Base-by-base conservation (phyloP, 2,113 vertebrate genomes). In the Coreoperca whiteheadi region DNA sequence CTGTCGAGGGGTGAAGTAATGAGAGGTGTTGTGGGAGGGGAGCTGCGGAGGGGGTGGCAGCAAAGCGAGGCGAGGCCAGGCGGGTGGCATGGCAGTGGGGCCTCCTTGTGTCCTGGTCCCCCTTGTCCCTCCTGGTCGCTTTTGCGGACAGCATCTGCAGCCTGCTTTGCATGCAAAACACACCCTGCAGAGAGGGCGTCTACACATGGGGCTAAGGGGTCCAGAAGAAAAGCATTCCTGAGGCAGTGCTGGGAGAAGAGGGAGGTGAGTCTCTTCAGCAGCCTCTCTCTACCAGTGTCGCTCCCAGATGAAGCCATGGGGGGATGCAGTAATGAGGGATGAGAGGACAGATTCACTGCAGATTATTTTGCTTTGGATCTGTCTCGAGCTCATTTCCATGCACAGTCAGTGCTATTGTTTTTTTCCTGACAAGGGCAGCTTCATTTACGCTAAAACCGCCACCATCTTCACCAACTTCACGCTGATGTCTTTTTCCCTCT, bases 141-240 rank as follows among this genome's bases (percentile, higher is more conserved):
- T 90, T 87, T 88, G 88, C 89, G 94, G 92, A 93, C 93, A 95
- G 94, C 94, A 95, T 94, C 94, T 94, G 93, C 93, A 93, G 93
- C 91, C 94, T 94, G 91, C 90, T 94, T 93, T 95, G 91, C 93
- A 93, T 94, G 92, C 94, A 94, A 93, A 94, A 95, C 93, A 94
- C 92, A 94, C 92, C 93, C 93, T 91, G 92, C 90, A 73, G 93
- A 94, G 92, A 94, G 93, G 93, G 93, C 91, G 90, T 94, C 92
- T 92, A 93, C 92, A 92, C 92, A 93, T 93, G 93, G 92, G 92
- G 91, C 89, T 93, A 76, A 92, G 89, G 85, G 90, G 91, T 79
- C 77, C 71, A 90, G 93, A 93, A 93, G 92, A 94, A 94, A 94
- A 92, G 92, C 93, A 93, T 94, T 94, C 93, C 93, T 94, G 89